These are phyloP conservation scores for Lamproptera curius DNA, from an alignment of 2,888 invertebrate species.

Conservation along the genomic window DNA sequence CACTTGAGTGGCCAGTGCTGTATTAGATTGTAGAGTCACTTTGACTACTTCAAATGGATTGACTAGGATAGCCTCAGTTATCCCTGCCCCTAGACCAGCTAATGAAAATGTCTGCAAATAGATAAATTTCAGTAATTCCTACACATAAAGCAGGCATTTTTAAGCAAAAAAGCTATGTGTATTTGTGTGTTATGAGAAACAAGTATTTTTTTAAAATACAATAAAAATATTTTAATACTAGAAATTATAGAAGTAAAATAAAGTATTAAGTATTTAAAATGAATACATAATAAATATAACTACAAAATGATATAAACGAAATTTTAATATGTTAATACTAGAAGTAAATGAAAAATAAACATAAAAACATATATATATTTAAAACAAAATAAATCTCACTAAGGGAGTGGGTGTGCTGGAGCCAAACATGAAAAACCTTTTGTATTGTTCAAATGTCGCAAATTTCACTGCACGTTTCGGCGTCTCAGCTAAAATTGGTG, in stretches of 20 bases:
- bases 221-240: no score
- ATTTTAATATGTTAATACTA: neutral
- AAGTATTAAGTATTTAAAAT: neutral
- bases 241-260: no score
- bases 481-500: conserved; percentile 95
- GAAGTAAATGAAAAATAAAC: neutral
- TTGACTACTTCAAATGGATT: conserved; percentile 98
- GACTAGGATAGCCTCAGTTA: conserved; percentile 94
- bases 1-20: conserved; percentile 78
- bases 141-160: neutral
- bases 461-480: conserved; percentile 97
- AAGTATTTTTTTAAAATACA: neutral
- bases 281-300: neutral
- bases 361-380: conserved; percentile 18
- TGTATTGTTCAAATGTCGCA: conserved; percentile 95
- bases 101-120: conserved; percentile 86
- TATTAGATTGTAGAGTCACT: conserved; percentile 90
- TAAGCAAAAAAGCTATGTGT: conserved; percentile 15
- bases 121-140: neutral
- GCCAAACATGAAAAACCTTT: conserved; percentile 90
- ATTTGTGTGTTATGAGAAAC: neutral
- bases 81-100: conserved; percentile 92
- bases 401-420: conserved; percentile 85
- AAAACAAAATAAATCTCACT: conserved; percentile 68
- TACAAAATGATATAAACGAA: neutral